A percentile compares a stretch with the other conserved stretches of the same genome.
These are phyloP conservation scores for Myiozetetes cayanensis DNA, from an alignment of 2,113 vertebrate species.

Conservation along the genomic window DNA sequence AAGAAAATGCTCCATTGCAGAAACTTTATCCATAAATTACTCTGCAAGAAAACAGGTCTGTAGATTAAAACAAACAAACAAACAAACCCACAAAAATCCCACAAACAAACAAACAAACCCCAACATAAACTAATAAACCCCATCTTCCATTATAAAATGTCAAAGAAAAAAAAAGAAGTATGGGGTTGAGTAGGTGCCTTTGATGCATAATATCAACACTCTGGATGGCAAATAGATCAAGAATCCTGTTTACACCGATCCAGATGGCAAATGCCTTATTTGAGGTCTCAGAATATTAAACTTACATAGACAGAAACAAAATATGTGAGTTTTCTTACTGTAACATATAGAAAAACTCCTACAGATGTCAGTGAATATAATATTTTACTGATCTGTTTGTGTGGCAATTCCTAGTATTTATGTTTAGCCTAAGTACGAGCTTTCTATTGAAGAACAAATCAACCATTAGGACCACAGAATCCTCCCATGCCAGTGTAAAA, in stretches of 20 bases:
- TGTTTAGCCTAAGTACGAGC: neutral
- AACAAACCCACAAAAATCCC: no score
- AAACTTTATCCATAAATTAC: neutral
- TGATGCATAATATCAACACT: neutral
- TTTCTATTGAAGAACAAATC: neutral
- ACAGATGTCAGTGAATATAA: neutral
- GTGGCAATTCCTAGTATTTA: neutral
- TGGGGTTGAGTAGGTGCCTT: neutral
- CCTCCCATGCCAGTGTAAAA: neutral
- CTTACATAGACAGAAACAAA: neutral
- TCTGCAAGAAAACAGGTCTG: neutral
- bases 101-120: no score
- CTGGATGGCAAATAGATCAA: neutral
- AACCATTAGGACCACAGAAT: neutral
- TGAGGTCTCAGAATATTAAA: neutral
- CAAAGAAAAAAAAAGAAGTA: neutral
- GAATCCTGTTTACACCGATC: neutral
- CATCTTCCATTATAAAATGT: neutral
- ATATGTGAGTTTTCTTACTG: neutral
- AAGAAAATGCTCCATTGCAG: neutral
- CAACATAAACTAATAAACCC: neutral
- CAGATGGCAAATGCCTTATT: neutral
- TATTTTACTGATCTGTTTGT: neutral
- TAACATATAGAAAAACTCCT: neutral
- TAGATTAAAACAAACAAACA: neutral